phyloP scores from a whole-genome alignment of 2,888 invertebrate species.

The Chrysolina oricalcia region DNA sequence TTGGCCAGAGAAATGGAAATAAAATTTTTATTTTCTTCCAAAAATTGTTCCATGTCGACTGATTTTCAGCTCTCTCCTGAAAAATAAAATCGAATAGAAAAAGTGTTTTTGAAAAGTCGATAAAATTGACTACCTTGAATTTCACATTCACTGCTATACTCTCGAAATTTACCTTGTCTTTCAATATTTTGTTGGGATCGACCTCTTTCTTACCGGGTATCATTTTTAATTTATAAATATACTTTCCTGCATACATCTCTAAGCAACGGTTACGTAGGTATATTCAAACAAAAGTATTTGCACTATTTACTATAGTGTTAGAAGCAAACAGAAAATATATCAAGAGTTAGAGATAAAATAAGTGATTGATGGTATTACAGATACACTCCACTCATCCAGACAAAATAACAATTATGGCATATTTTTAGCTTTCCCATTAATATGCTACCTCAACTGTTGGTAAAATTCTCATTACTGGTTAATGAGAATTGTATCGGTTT shows the following conservation, averaged over 20 bases:
- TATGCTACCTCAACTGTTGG: background rate
- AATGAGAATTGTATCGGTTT: constrained; percentile 1
- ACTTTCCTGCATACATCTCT: constrained; percentile 36
- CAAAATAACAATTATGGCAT: background rate
- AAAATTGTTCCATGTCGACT: constrained; percentile 86
- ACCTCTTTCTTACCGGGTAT: constrained; percentile 24
- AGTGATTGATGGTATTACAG: background rate
- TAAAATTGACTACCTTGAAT: constrained; percentile 53
- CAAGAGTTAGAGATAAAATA: background rate
- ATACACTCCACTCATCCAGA: background rate
- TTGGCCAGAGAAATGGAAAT: constrained; percentile 96
- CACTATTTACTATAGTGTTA: background rate
- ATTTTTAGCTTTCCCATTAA: background rate
- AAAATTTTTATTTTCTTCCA: constrained; percentile 86
- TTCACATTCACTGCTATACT: constrained; percentile 63
- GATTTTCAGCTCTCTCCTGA: constrained; percentile 74
- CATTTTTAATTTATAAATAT: constrained; percentile 38
- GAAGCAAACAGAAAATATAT: background rate
- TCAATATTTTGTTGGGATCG: constrained; percentile 44
- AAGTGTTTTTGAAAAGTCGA: background rate
- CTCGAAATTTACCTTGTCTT: constrained; percentile 59
- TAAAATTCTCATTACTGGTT: constrained; percentile 1
- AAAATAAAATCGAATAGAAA: constrained; percentile 35
- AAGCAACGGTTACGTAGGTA: constrained; percentile 8
- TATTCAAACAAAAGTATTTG: background rate